Evolutionary conservation across 2,888 invertebrate species (phyloP).

Genomic region (Eustalomyia histrio): DNA sequence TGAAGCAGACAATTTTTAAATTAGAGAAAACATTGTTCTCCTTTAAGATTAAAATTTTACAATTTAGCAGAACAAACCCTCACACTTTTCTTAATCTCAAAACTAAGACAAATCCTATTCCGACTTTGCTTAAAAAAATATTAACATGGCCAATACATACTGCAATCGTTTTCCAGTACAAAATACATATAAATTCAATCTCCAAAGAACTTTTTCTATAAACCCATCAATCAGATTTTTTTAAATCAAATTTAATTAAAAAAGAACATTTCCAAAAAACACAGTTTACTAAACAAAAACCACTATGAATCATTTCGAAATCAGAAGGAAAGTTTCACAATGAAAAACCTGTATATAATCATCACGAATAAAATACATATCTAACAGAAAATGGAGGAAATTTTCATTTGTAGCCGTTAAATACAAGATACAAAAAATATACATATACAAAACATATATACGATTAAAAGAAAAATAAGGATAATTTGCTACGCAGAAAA

Average conservation of each 20-base stretch:
- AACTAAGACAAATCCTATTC: not conserved
- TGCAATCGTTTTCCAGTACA: no score
- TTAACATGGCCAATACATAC: not conserved
- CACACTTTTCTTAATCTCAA: not conserved
- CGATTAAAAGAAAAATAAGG: conserved; percentile 9
- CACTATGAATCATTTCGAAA: conserved; percentile 3
- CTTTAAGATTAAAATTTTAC: no score
- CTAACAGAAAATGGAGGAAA: conserved; percentile 31
- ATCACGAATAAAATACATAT: conserved; percentile 14
- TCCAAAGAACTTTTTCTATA: no score
- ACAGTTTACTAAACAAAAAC: not conserved
- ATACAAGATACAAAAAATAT: conserved; percentile 12
- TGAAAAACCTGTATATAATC: conserved; percentile 3
- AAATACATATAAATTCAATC: no score
- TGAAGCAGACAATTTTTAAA: no score
- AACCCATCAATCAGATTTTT: not conserved
- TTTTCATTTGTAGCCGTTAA: conserved; percentile 35
- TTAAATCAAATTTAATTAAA: not conserved
- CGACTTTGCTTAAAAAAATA: not conserved
- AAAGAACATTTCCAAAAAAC: not conserved
- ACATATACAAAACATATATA: conserved; percentile 17
- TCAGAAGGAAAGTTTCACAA: not conserved
- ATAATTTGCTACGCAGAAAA: conserved; percentile 62
- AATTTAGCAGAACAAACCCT: not conserved
- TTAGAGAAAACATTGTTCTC: no score